phyloP scores from a whole-genome alignment of 2,113 vertebrate species.

The Sinosuthora webbiana region DNA sequence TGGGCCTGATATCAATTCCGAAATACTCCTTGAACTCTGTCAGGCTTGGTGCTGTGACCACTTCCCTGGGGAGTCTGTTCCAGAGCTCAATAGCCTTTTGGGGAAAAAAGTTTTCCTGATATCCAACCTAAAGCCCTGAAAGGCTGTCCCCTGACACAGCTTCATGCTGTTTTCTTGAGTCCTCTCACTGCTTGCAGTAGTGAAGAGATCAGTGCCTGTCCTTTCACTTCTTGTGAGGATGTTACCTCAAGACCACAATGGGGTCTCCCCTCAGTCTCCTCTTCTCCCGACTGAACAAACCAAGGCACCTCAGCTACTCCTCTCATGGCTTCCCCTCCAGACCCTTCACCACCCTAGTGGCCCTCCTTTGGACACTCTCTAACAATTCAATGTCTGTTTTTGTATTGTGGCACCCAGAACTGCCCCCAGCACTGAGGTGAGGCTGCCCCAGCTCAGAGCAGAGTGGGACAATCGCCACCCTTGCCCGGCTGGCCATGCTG shows the following conservation, averaged over 20 bases:
- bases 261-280: not conserved
- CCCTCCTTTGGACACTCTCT: not conserved
- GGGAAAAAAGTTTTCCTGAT: not conserved
- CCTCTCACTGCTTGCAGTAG: accelerated
- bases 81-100: not conserved
- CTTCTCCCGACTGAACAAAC: not conserved
- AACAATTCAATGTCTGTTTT: not conserved
- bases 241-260: no score
- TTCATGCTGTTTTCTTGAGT: not conserved
- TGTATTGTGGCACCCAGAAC: accelerated
- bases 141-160: accelerated
- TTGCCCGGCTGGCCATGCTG: accelerated
- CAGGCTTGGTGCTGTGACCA: not conserved
- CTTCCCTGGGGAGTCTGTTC: not conserved
- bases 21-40: not conserved
- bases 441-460: accelerated
- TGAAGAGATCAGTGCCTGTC: not conserved
- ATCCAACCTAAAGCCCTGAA: not conserved
- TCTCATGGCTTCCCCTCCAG: accelerated
- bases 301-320: not conserved
- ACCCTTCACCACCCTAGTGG: accelerated
- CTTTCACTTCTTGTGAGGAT: not conserved
- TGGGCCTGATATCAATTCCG: not conserved
- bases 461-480: not conserved
- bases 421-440: not conserved